Evolutionary conservation across 2,888 invertebrate genomes (phyloP).

Genomic region (Ectemnius cavifrons): DNA sequence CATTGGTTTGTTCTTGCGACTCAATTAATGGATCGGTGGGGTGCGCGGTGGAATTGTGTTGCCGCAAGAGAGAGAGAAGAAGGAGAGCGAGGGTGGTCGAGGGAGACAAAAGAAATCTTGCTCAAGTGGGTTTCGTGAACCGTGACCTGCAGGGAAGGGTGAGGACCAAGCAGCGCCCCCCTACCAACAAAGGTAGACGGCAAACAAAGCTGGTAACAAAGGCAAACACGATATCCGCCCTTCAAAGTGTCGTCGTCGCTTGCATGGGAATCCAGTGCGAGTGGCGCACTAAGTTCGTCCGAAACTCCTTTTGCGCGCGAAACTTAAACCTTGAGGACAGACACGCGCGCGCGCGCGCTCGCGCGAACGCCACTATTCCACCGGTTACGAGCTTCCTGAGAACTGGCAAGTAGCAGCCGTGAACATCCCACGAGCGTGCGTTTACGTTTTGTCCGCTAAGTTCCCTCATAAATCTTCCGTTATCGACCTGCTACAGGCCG

Average conservation of each 20-base stretch:
- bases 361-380: too few species aligned
- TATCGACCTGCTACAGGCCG: slow-evolving; percentile 33
- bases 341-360: too few species aligned
- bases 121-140: slow-evolving; percentile 54
- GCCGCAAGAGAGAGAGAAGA: too few species aligned
- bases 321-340: slow-evolving; percentile 42
- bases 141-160: slow-evolving; percentile 55
- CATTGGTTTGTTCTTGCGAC: slow-evolving; percentile 9
- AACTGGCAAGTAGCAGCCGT: slow-evolving; percentile 37
- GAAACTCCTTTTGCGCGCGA: slow-evolving; percentile 5
- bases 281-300: slow-evolving; percentile 53
- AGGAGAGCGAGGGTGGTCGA: not conserved
- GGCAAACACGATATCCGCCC: slow-evolving; percentile 62
- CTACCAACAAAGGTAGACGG: slow-evolving; percentile 56
- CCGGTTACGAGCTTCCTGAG: not conserved
- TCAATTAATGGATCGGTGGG: slow-evolving; percentile 54
- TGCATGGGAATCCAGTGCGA: slow-evolving; percentile 59
- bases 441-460: slow-evolving; percentile 54
- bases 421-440: slow-evolving; percentile 50
- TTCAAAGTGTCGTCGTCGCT: slow-evolving; percentile 44
- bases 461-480: slow-evolving; percentile 57
- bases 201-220: slow-evolving; percentile 63
- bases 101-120: slow-evolving; percentile 59
- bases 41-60: too few species aligned
- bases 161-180: slow-evolving; percentile 3